Conservation (phyloP, 2,888 invertebrate species). For the Synanthedon vespiformis region DNA sequence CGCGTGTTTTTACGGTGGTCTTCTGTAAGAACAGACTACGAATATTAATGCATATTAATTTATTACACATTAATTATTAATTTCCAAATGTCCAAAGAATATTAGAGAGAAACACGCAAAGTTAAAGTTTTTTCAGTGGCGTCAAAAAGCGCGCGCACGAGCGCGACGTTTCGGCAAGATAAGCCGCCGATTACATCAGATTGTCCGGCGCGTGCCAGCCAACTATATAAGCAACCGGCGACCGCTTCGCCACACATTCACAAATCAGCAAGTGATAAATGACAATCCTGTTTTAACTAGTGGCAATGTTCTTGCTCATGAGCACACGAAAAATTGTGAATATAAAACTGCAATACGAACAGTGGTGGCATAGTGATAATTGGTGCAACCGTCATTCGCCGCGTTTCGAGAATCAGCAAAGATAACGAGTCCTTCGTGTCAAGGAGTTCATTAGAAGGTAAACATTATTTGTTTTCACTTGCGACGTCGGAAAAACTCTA, state of each 20-base stretch:
- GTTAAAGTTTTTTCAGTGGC: neutral
- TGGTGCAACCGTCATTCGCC: conserved; percentile 63
- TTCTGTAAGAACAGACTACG: too few relatives aligned
- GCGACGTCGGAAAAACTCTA: too few relatives aligned
- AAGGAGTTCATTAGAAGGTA: conserved; percentile 52
- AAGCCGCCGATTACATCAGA: conserved; percentile 52
- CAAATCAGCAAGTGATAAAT: conserved; percentile 44
- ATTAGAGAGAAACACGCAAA: neutral
- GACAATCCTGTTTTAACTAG: conserved; percentile 51
- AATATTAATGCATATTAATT: too few relatives aligned
- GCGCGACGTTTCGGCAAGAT: conserved; percentile 25
- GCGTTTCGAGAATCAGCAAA: conserved; percentile 56
- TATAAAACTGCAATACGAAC: conserved; percentile 48
- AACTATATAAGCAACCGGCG: conserved; percentile 36
- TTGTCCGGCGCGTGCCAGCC: conserved; percentile 33
- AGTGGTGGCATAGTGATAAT: conserved; percentile 67
- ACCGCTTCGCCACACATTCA: conserved; percentile 40
- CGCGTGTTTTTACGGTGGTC: too few relatives aligned
- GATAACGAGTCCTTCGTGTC: conserved; percentile 44
- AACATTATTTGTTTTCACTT: conserved; percentile 41
- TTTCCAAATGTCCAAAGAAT: too few relatives aligned
- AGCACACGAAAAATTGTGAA: conserved; percentile 41
- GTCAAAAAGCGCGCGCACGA: neutral
- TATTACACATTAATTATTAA: too few relatives aligned
- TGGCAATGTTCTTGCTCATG: conserved; percentile 67